Percentiles rank a stretch among this genome's conserved stretches.
Conservation (phyloP, 2,797 vertebrate species). For the Rhynchonycteris naso region DNA sequence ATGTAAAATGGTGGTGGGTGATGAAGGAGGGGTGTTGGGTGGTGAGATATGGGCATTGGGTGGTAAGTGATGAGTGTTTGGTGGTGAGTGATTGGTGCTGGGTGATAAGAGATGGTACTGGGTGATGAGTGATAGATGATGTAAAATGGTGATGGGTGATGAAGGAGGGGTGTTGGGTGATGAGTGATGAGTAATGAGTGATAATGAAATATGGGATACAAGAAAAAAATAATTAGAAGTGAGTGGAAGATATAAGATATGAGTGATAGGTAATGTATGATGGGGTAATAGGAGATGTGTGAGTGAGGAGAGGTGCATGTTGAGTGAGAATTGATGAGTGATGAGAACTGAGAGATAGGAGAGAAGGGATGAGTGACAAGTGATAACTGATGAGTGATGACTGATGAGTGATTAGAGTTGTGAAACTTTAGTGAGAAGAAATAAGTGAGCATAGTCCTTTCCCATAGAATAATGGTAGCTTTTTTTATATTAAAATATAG, state of each 20-base stretch:
- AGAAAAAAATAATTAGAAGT: no score
- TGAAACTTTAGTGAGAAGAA: not conserved
- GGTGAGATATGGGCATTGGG: no score
- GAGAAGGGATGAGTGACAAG: not conserved
- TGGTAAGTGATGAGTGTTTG: no score
- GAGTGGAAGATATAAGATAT: not conserved
- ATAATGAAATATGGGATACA: no score
- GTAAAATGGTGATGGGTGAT: not conserved
- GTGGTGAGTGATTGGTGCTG: not conserved
- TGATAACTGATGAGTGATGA: not conserved
- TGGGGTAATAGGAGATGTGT: not conserved
- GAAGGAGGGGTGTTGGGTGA: not conserved
- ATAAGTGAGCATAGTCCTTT: not conserved
- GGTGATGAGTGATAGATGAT: no score
- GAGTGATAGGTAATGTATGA: not conserved
- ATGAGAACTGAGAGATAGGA: not conserved
- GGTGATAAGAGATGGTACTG: no score
- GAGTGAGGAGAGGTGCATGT: not conserved
- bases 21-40: not conserved
- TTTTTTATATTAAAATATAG: not conserved
- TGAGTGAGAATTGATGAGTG: not conserved
- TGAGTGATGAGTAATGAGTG: not conserved
- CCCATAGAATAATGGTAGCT: not conserved
- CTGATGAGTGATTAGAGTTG: not conserved
- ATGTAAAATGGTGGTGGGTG: not conserved